A percentile compares a stretch with the other conserved stretches of the same genome.
These are phyloP conservation scores for Galendromus occidentalis DNA, from an alignment of 1,140 invertebrate genomes.

Conservation along the genomic window DNA sequence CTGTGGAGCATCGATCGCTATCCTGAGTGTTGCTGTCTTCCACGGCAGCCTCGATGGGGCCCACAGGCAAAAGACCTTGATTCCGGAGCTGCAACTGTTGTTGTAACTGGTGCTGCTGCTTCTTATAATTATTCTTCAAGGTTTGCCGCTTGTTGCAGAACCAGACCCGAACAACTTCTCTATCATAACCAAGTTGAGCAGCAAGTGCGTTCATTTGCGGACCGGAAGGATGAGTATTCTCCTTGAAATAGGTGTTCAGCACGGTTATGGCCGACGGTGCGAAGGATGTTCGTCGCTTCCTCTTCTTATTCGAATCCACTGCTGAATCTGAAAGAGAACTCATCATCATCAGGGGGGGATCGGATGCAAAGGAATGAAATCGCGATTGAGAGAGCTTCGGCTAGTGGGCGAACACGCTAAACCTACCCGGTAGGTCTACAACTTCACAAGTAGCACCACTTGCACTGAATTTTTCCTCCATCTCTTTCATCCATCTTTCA, in stretches of 20 bases:
- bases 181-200: slow-evolving; percentile 80
- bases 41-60: background rate
- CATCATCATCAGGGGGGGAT: slow-evolving; percentile 11
- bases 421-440: slow-evolving; percentile 17
- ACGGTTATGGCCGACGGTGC: slow-evolving; percentile 85
- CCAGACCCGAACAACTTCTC: slow-evolving; percentile 96
- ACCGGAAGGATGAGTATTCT: slow-evolving; percentile 91
- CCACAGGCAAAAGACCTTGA: background rate
- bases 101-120: slow-evolving; percentile 24
- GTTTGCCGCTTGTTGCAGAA: slow-evolving; percentile 97
- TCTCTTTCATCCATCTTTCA: slow-evolving; percentile 93
- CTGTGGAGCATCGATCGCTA: background rate
- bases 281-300: slow-evolving; percentile 86
- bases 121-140: slow-evolving; percentile 67
- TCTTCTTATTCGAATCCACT: slow-evolving; percentile 72
- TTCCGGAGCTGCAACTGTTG: background rate
- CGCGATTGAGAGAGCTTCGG: too few species aligned
- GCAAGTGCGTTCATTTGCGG: slow-evolving; percentile 87
- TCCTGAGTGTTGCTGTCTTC: background rate
- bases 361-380: slow-evolving; percentile 9
- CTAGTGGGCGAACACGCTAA: too few species aligned
- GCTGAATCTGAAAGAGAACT: slow-evolving; percentile 44
- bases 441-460: slow-evolving; percentile 15
- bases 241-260: slow-evolving; percentile 81
- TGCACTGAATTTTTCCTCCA: slow-evolving; percentile 61